phyloP scores from a whole-genome alignment of 2,888 invertebrate species.

The Orthonychiurus folsomi region DNA sequence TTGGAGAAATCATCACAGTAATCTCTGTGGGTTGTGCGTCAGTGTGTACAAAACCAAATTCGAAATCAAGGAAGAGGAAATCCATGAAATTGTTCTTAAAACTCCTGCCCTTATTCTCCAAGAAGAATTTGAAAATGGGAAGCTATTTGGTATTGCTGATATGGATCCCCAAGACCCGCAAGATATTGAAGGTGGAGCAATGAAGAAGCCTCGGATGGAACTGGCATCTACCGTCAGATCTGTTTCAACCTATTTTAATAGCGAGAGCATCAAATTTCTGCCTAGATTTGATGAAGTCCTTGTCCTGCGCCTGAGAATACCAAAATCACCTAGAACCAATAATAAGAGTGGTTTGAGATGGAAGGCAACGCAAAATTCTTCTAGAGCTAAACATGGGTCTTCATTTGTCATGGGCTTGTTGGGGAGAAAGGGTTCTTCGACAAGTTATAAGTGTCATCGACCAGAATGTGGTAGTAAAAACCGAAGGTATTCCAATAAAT shows the following conservation, averaged over 20 bases:
- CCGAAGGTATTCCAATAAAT: neutral
- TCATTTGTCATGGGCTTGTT: neutral
- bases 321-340: neutral
- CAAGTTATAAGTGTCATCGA: neutral
- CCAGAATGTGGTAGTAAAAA: neutral
- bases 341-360: neutral
- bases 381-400: neutral
- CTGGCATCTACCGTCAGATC: neutral
- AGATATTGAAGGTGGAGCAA: constrained; percentile 8
- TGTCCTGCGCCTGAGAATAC: neutral
- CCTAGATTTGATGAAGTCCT: constrained; percentile 9
- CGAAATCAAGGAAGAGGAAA: constrained; percentile 38
- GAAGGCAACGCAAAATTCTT: neutral
- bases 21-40: constrained; percentile 39
- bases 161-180: constrained; percentile 7
- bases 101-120: constrained; percentile 13
- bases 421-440: too few relatives aligned
- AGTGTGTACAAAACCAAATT: constrained; percentile 35
- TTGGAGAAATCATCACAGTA: constrained; percentile 40
- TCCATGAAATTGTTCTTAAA: constrained; percentile 34
- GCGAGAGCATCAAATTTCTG: constrained; percentile 10
- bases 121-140: neutral
- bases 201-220: constrained; percentile 9
- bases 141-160: neutral
- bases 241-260: constrained; percentile 8